phyloP scores from a whole-genome alignment of 1,140 invertebrate genomes.

The Ylistrum balloti region DNA sequence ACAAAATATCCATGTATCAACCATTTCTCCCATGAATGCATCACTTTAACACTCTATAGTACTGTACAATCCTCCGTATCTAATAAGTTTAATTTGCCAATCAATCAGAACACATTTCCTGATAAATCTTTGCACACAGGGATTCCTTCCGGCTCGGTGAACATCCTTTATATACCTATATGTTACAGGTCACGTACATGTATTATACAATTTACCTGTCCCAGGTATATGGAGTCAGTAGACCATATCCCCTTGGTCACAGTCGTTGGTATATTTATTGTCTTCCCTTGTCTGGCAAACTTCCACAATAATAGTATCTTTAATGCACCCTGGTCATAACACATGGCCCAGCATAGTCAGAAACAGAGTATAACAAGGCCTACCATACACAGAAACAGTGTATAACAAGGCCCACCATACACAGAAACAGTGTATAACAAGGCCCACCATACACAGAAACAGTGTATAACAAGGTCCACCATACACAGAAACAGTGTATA shows the following conservation, averaged over 20 bases:
- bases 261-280: neutral
- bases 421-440: too few species aligned
- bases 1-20: neutral
- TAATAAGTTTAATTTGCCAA: neutral
- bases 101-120: neutral
- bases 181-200: neutral
- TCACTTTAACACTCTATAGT: neutral
- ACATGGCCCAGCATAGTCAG: neutral
- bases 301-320: neutral
- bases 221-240: neutral
- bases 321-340: neutral
- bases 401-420: too few species aligned
- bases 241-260: neutral
- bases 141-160: neutral
- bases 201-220: neutral
- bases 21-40: neutral
- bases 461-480: neutral
- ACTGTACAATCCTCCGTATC: neutral
- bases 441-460: too few species aligned
- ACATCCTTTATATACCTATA: neutral
- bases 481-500: neutral
- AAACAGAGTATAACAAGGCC: neutral
- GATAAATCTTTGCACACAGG: neutral
- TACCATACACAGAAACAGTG: too few species aligned
- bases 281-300: conserved; percentile 14